phyloP scores from a whole-genome alignment of 2,113 vertebrate species.

The Emberiza fucata region DNA sequence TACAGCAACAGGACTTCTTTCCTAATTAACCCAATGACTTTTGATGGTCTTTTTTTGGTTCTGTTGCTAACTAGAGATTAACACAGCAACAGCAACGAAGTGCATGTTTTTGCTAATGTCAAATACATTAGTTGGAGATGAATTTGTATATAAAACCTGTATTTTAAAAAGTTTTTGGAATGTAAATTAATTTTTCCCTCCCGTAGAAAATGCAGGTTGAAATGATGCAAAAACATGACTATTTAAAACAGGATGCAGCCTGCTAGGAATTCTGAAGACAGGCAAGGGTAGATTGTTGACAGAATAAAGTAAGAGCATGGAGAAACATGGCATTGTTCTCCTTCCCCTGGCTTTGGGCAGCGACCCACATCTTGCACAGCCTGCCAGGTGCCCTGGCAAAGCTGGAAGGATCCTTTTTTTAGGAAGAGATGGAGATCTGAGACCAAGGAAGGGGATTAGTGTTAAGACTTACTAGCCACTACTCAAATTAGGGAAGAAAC shows the following conservation, averaged over 20 bases:
- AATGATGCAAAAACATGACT: not conserved
- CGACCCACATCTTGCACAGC: not conserved
- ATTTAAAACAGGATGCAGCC: not conserved
- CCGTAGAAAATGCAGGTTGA: not conserved
- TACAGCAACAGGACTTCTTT: not conserved
- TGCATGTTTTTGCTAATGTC: not conserved
- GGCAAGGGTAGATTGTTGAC: not conserved
- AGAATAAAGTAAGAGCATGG: constrained; percentile 22
- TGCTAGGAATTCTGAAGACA: not conserved
- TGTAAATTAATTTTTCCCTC: not conserved
- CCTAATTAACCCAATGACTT: not conserved
- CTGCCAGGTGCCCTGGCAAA: not conserved
- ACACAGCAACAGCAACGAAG: not conserved
- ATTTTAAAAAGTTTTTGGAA: not conserved
- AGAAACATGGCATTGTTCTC: not conserved
- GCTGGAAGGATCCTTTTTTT: not conserved
- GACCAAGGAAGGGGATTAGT: constrained; percentile 13
- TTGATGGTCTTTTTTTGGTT: not conserved
- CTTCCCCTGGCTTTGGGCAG: not conserved
- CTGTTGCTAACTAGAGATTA: not conserved
- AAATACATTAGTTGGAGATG: not conserved
- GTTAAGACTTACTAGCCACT: not conserved
- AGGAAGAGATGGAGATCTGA: not conserved
- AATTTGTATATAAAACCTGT: not conserved
- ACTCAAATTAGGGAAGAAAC: not conserved